phyloP scores from a whole-genome alignment of 2,797 vertebrate genomes.

The Phrynocephalus vlangalii region DNA sequence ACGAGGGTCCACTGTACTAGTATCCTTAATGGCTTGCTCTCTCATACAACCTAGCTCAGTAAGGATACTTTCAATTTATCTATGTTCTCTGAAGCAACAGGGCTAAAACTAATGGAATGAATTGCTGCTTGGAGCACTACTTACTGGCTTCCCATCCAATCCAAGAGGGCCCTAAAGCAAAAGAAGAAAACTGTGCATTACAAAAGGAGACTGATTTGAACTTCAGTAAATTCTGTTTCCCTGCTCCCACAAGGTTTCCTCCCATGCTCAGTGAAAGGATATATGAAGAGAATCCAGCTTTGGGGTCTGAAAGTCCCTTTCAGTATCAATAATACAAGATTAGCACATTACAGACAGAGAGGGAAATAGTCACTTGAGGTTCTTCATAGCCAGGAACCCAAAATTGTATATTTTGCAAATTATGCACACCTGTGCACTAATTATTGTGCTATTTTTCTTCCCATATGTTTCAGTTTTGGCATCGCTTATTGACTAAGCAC shows the following conservation, averaged over 20 bases:
- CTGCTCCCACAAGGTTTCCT: constrained; percentile 19
- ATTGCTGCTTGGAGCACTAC: constrained; percentile 68
- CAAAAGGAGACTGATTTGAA: background rate
- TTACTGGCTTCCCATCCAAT: constrained; percentile 96
- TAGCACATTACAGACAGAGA: background rate
- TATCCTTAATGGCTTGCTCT: no score
- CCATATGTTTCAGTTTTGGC: no score
- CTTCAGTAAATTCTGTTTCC: background rate
- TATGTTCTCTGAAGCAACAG: background rate
- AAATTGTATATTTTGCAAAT: no score
- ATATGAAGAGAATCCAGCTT: background rate
- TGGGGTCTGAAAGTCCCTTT: constrained; percentile 2
- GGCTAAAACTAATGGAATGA: constrained; percentile 1
- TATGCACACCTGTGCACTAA: no score
- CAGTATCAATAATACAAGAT: background rate
- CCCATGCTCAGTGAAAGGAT: constrained; percentile 29
- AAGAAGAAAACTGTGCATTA: constrained; percentile 9
- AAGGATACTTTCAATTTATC: background rate
- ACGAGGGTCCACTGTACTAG: no score
- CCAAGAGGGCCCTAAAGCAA: constrained; percentile 90
- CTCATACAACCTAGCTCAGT: background rate
- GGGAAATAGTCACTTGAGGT: background rate
- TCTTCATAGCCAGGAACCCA: no score
- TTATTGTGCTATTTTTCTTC: no score
- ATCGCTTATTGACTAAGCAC: no score